Evolutionary conservation across 2,888 invertebrate species (phyloP).

Genomic region (Cabera pusaria): DNA sequence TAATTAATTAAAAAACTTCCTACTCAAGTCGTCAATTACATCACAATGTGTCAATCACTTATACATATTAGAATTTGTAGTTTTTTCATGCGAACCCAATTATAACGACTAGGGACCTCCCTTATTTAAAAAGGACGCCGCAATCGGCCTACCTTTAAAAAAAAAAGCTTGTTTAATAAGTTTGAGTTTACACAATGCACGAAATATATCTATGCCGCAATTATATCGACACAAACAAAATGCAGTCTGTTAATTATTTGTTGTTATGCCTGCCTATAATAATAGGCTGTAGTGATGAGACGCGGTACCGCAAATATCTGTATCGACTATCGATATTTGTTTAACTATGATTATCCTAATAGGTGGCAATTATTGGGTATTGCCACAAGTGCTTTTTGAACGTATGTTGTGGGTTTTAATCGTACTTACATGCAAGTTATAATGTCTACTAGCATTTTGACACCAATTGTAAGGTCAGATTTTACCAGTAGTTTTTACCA

Average conservation of each 20-base stretch:
- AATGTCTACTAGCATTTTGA: conserved; percentile 6
- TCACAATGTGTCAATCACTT: conserved; percentile 75
- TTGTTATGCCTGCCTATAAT: conserved; percentile 41
- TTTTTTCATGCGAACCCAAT: conserved; percentile 48
- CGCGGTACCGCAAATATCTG: conserved; percentile 1
- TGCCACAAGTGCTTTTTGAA: conserved; percentile 4
- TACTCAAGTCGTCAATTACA: conserved; percentile 43
- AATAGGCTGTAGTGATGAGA: conserved; percentile 45
- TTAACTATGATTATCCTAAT: neutral
- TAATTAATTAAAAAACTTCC: conserved; percentile 36
- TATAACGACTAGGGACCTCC: conserved; percentile 49
- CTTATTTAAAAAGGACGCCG: conserved; percentile 55
- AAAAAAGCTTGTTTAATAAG: conserved; percentile 67
- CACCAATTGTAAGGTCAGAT: conserved; percentile 34
- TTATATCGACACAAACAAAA: conserved; percentile 74
- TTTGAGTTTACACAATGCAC: conserved; percentile 75
- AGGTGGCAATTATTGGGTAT: conserved; percentile 3
- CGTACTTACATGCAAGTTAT: too few relatives aligned
- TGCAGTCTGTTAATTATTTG: conserved; percentile 59
- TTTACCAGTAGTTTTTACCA: conserved; percentile 7
- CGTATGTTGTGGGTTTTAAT: conserved; percentile 2
- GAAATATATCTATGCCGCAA: conserved; percentile 60
- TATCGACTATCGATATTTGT: conserved; percentile 26
- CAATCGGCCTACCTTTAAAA: conserved; percentile 44
- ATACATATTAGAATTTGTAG: conserved; percentile 65